These are phyloP conservation scores for Muscina levida DNA, from an alignment of 2,888 invertebrate genomes.

Conservation along the genomic window DNA sequence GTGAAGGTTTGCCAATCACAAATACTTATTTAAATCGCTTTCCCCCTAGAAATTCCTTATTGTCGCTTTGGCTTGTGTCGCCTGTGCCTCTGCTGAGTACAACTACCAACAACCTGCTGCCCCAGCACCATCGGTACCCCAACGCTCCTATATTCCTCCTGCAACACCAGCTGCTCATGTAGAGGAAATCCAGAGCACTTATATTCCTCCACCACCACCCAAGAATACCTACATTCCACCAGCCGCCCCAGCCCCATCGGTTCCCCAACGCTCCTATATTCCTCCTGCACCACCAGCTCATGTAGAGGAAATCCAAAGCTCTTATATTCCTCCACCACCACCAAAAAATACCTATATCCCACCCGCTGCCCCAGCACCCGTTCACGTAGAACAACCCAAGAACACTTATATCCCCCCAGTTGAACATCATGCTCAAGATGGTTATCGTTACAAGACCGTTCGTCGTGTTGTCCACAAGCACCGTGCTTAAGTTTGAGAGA, in stretches of 20 bases:
- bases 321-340: constrained; percentile 45
- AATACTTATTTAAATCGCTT: constrained; percentile 19
- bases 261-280: constrained; percentile 35
- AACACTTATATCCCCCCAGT: constrained; percentile 56
- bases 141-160: constrained; percentile 43
- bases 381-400: constrained; percentile 45
- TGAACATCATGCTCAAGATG: constrained; percentile 49
- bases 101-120: constrained; percentile 46
- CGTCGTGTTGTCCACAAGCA: constrained; percentile 61
- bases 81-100: constrained; percentile 33
- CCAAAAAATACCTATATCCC: constrained; percentile 27
- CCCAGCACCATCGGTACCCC: constrained; percentile 3
- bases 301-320: constrained; percentile 14
- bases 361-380: constrained; percentile 38
- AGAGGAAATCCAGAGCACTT: constrained; percentile 21
- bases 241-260: neutral
- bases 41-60: constrained; percentile 58
- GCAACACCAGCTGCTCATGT: constrained; percentile 32
- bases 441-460: constrained; percentile 66
- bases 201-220: constrained; percentile 43
- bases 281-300: constrained; percentile 47
- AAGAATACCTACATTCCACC: constrained; percentile 38
- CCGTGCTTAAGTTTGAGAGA: constrained; percentile 51
- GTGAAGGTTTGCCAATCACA: constrained; percentile 7
- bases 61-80: constrained; percentile 49